Base-by-base conservation (phyloP, 1,140 invertebrate genomes). In the Planococcus citri region DNA sequence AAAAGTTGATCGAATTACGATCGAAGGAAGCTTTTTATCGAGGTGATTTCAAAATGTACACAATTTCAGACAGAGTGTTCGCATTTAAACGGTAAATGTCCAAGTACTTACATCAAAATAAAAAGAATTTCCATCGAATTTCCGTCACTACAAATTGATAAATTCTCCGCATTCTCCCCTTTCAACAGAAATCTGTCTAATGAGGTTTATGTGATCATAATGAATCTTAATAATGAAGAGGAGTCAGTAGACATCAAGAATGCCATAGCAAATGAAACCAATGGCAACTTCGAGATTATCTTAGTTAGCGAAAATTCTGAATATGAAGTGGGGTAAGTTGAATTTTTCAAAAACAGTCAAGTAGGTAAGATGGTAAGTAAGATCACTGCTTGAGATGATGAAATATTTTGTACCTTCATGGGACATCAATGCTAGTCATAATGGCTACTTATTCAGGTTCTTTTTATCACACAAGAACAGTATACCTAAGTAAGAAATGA, bases 1-100 rank as follows among this genome's bases (percentile, higher is more conserved):
- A 78, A 60, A 71, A 73, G 9, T 74, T 85, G 3, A 76, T 78
- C 1, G 70, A 72, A 3, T 69, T 84, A n/a, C 76, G 82, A 17
- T 77, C 74, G 0, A 72, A 72, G 0, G 37, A 74, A 0, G 75
- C 78, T 0, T 69, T 85, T 14, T 74, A 73, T 4, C 22, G 75
- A 14, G 83, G 83, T 25, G 71, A 71, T 0, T 73, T 81, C 1
- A n/a, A 61, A 20, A 76, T 77, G n/a, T 69, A 29, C 20, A 60
- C 61, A 1, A n/a, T 71, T 20, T 37, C 68, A 0, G 58, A 70
- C 2, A 22, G 29, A n/a, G 14, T 71, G 0, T 71, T 70, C 3
- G 61, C 69, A 41, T 27, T 71, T 1, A 67, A 67, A 67, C 27
- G 69, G 60, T 33, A 33, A 33, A 37, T 33, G 12, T 69, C 3